Conservation (phyloP, 2,888 invertebrate genomes). For the Papilio elwesi region DNA sequence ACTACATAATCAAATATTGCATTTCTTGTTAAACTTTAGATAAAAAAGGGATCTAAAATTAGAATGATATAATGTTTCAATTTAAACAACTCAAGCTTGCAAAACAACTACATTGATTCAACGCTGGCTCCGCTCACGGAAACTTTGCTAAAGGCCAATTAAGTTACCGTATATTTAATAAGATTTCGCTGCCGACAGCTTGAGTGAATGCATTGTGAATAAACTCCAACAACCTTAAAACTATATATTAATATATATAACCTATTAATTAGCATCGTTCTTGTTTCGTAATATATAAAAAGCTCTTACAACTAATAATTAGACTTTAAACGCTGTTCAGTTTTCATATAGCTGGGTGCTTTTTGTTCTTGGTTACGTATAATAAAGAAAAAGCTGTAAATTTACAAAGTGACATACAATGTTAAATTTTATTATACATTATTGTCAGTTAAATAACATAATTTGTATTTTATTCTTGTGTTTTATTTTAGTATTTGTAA, state of each 20-base stretch:
- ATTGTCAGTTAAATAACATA: too few relatives aligned
- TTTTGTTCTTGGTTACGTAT: too few relatives aligned
- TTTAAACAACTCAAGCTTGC: slow-evolving; percentile 12
- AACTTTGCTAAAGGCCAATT: slow-evolving; percentile 35
- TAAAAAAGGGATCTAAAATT: neutral
- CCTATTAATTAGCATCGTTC: neutral
- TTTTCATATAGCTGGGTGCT: too few relatives aligned
- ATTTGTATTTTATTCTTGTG: too few relatives aligned
- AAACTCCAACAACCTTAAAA: neutral
- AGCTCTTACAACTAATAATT: too few relatives aligned
- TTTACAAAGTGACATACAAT: too few relatives aligned
- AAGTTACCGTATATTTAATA: slow-evolving; percentile 37
- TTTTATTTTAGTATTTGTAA: too few relatives aligned
- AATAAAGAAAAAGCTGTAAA: too few relatives aligned
- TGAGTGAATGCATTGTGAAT: slow-evolving; percentile 29
- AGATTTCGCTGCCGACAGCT: slow-evolving; percentile 25
- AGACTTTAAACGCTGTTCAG: too few relatives aligned
- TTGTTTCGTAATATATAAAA: neutral
- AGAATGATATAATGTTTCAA: neutral
- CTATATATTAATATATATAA: neutral
- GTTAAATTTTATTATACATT: too few relatives aligned
- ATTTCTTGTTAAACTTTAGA: too few relatives aligned
- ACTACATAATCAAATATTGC: too few relatives aligned
- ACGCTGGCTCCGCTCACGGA: slow-evolving; percentile 11
- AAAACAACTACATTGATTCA: slow-evolving; percentile 23